A percentile compares a stretch with the other conserved stretches of the same genome.
These are phyloP conservation scores for Timema podura DNA, from an alignment of 2,888 invertebrate species.

Conservation along the genomic window DNA sequence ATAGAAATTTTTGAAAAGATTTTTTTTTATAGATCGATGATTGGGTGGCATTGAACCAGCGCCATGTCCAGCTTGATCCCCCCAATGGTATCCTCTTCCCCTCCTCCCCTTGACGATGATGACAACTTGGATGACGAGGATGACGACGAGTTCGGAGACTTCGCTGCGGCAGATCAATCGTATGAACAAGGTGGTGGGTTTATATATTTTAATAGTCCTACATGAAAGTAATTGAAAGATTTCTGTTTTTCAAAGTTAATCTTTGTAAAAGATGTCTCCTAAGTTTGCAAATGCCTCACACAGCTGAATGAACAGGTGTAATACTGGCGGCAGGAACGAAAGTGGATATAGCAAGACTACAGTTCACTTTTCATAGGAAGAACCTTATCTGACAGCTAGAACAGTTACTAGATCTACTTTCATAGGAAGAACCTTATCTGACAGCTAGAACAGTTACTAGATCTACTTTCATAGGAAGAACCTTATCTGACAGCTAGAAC, in stretches of 20 bases:
- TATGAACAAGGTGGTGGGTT: slow-evolving; percentile 39
- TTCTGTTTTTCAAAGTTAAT: neutral
- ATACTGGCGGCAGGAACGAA: neutral
- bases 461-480: too few relatives aligned
- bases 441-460: too few relatives aligned
- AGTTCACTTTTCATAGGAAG: too few relatives aligned
- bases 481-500: too few relatives aligned
- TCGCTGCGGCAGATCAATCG: slow-evolving; percentile 39
- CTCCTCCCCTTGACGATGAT: slow-evolving; percentile 59
- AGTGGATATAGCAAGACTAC: too few relatives aligned
- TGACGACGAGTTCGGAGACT: slow-evolving; percentile 33
- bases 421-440: too few relatives aligned
- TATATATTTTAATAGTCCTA: neutral
- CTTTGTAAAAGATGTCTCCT: neutral
- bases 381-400: too few relatives aligned
- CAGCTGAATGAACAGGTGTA: neutral
- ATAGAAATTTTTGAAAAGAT: too few relatives aligned
- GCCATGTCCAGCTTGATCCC: slow-evolving; percentile 45
- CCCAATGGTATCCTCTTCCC: slow-evolving; percentile 62
- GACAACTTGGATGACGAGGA: slow-evolving; percentile 57
- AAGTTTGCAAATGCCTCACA: neutral
- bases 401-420: too few relatives aligned
- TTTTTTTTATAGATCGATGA: too few relatives aligned
- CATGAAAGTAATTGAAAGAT: neutral
- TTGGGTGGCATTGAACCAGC: too few relatives aligned